Conservation (phyloP, 2,888 invertebrate genomes). For the Trichopria drosophilae region DNA sequence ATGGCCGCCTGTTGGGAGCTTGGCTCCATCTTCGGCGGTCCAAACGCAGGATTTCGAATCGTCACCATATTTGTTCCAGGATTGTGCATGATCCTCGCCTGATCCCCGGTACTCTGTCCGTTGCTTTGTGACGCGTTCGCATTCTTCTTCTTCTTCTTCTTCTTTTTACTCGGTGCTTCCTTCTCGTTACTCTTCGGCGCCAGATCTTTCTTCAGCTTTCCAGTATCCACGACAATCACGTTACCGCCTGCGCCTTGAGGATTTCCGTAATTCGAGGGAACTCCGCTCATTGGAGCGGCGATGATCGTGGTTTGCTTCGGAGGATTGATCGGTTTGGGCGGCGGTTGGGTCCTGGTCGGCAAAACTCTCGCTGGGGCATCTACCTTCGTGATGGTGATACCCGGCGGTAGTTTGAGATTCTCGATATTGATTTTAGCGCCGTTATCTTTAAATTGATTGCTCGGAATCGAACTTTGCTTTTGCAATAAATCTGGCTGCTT, state of each 20-base stretch:
- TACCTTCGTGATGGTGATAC: conserved; percentile 78
- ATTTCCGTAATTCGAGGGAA: conserved; percentile 49
- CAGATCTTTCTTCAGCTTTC: conserved; percentile 61
- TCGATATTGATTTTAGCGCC: conserved; percentile 52
- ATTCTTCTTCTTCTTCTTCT: conserved; percentile 61
- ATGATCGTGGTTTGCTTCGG: conserved; percentile 56
- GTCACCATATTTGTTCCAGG: conserved; percentile 72
- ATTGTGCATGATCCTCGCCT: conserved; percentile 58
- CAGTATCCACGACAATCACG: conserved; percentile 67
- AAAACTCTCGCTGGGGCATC: conserved; percentile 58
- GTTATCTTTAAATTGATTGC: conserved; percentile 48
- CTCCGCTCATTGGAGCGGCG: conserved; percentile 54
- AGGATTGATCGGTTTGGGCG: conserved; percentile 46
- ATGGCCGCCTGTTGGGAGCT: conserved; percentile 65
- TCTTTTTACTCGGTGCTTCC: conserved; percentile 59
- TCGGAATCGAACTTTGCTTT: conserved; percentile 38
- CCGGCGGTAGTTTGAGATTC: conserved; percentile 67
- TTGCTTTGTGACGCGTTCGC: conserved; percentile 36
- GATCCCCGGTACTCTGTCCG: conserved; percentile 39
- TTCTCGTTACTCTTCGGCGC: conserved; percentile 49
- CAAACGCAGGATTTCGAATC: conserved; percentile 78
- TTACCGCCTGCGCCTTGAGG: conserved; percentile 60
- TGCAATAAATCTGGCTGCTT: conserved; percentile 1
- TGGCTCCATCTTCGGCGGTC: conserved; percentile 60
- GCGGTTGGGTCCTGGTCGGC: conserved; percentile 48